A percentile compares a stretch with the other conserved stretches of the same genome.
phyloP scores from a whole-genome alignment of 2,797 vertebrate species.

The Neoniphon sammara region DNA sequence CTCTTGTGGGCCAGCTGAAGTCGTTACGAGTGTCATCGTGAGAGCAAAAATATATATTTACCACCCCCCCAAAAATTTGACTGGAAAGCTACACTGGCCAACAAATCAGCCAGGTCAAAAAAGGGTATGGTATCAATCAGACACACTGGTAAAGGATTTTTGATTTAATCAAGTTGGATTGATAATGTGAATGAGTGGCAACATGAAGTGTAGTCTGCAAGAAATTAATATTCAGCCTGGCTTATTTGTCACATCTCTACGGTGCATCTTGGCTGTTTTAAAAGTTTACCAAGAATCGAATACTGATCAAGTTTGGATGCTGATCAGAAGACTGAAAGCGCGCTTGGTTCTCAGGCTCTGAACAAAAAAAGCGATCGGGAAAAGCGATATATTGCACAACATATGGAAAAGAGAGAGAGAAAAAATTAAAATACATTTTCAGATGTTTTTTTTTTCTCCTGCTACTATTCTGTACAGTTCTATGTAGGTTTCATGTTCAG shows the following conservation, averaged over 20 bases:
- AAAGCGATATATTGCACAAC: constrained; percentile 69
- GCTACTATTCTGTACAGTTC: constrained; percentile 67
- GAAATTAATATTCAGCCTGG: constrained; percentile 3
- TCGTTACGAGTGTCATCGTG: background rate
- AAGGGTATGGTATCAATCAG: background rate
- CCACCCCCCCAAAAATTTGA: background rate
- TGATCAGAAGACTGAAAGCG: constrained; percentile 5
- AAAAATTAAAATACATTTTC: constrained; percentile 35
- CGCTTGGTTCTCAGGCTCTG: constrained; percentile 4
- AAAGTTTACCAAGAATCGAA: background rate
- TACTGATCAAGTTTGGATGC: constrained; percentile 1
- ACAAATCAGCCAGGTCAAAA: background rate
- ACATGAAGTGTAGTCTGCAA: constrained; percentile 31
- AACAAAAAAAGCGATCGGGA: constrained; percentile 22
- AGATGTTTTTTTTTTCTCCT: constrained; percentile 30
- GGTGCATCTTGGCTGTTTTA: background rate
- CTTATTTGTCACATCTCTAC: background rate
- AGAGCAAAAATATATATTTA: too few relatives aligned
- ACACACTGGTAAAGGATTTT: background rate
- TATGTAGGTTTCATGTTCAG: constrained; percentile 64
- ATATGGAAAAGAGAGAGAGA: constrained; percentile 28
- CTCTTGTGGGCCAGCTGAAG: background rate
- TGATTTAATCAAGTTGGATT: constrained; percentile 8
- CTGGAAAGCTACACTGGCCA: background rate
- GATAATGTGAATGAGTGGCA: constrained; percentile 12